These are phyloP conservation scores for Amniataba percoides DNA, from an alignment of 2,797 vertebrate genomes.

Conservation along the genomic window DNA sequence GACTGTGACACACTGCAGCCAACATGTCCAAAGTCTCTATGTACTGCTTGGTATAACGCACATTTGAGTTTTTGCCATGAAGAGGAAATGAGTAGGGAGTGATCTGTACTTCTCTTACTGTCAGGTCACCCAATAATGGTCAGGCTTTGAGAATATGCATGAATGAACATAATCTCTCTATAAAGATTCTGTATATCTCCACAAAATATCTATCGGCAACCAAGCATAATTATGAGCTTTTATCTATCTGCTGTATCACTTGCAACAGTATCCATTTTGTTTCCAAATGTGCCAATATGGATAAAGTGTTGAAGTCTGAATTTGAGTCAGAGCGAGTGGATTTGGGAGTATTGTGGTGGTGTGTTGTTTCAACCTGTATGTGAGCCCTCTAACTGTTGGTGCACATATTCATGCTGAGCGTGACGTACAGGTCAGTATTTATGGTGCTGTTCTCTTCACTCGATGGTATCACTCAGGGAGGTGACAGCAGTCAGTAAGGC, in stretches of 20 bases:
- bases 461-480: slow-evolving; percentile 42
- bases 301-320: neutral
- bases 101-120: neutral
- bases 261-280: neutral
- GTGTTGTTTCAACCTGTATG: slow-evolving; percentile 28
- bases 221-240: neutral
- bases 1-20: neutral
- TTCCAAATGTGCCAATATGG: neutral
- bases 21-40: neutral
- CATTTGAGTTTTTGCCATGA: neutral
- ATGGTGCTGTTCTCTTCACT: slow-evolving; percentile 12
- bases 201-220: too few species aligned
- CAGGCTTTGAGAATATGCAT: neutral
- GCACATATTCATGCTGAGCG: slow-evolving; percentile 18
- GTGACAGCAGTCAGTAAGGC: slow-evolving; percentile 22
- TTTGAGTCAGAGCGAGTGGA: neutral
- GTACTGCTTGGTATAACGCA: neutral
- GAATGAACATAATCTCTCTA: neutral
- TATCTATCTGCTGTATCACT: neutral
- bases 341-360: neutral
- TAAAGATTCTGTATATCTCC: neutral
- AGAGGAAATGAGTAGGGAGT: neutral
- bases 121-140: neutral
- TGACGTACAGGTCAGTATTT: slow-evolving; percentile 27
- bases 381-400: slow-evolving; percentile 33